These are phyloP conservation scores for Eupithecia subfuscata DNA, from an alignment of 2,888 invertebrate genomes.

Conservation along the genomic window DNA sequence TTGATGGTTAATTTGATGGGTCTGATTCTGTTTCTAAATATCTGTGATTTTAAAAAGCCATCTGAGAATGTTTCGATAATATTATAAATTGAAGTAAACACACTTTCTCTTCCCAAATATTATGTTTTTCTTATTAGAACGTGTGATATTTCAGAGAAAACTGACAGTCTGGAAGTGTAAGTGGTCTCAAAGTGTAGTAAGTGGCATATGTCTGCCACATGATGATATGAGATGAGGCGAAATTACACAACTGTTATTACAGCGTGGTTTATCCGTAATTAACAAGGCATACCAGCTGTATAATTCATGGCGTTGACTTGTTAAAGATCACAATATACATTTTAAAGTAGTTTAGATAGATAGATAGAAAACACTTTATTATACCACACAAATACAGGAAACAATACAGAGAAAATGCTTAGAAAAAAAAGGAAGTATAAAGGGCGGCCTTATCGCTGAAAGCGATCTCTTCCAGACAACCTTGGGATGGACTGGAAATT, in stretches of 20 bases:
- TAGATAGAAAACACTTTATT: too few relatives aligned
- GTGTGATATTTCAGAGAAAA: neutral
- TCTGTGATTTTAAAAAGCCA: too few relatives aligned
- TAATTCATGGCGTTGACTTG: constrained; percentile 34
- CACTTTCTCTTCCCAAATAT: neutral
- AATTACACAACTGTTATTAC: constrained; percentile 34
- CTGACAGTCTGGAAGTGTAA: neutral
- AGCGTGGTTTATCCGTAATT: constrained; percentile 42
- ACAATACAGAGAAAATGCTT: too few relatives aligned
- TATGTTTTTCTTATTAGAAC: neutral
- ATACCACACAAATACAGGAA: too few relatives aligned
- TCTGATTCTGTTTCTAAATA: neutral
- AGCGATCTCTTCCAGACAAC: too few relatives aligned
- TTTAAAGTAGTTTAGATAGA: too few relatives aligned
- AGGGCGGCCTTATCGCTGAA: too few relatives aligned
- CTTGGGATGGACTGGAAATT: too few relatives aligned
- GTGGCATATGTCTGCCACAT: constrained; percentile 12
- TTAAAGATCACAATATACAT: constrained; percentile 8
- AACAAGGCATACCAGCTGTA: constrained; percentile 46
- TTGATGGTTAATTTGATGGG: neutral
- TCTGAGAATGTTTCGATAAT: too few relatives aligned
- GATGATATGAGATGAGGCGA: constrained; percentile 20
- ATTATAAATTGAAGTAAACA: neutral
- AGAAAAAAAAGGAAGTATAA: too few relatives aligned
- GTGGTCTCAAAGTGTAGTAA: neutral